A percentile compares a stretch with the other conserved stretches of the same genome.
phyloP scores from a whole-genome alignment of 1,140 invertebrate genomes.

The Drosophila pruinosa region DNA sequence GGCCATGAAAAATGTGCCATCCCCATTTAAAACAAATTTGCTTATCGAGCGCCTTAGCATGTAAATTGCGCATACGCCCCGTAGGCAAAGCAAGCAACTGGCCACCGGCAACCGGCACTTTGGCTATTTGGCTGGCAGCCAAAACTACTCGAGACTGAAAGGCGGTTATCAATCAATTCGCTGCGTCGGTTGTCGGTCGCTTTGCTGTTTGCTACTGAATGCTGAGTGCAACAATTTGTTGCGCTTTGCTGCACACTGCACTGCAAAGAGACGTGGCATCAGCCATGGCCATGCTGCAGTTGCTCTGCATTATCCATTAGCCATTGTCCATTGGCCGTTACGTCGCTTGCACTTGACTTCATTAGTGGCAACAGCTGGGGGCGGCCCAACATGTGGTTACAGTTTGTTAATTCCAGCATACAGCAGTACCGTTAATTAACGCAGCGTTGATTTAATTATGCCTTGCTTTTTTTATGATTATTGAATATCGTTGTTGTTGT shows the following conservation, averaged over 20 bases:
- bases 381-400: conserved; percentile 58
- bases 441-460: conserved; percentile 63
- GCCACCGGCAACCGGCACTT: conserved; percentile 10
- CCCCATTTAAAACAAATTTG: conserved; percentile 41
- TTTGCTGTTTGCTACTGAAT: conserved; percentile 10
- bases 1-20: conserved; percentile 36
- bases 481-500: not conserved
- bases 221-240: conserved; percentile 54
- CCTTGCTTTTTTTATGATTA: conserved; percentile 9
- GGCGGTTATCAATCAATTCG: conserved; percentile 71
- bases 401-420: conserved; percentile 63
- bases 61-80: conserved; percentile 75
- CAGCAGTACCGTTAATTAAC: conserved; percentile 64
- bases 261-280: not conserved
- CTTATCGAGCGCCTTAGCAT: conserved; percentile 51
- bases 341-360: conserved; percentile 68
- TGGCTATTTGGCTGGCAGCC: conserved; percentile 61
- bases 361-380: conserved; percentile 49
- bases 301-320: conserved; percentile 27
- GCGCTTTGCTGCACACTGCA: conserved; percentile 37
- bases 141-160: conserved; percentile 56
- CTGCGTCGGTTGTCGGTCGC: not conserved
- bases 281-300: not conserved
- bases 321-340: conserved; percentile 34
- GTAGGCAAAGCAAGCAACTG: conserved; percentile 14